phyloP scores from a whole-genome alignment of 2,797 vertebrate species.

The Zenarchopterus dispar region DNA sequence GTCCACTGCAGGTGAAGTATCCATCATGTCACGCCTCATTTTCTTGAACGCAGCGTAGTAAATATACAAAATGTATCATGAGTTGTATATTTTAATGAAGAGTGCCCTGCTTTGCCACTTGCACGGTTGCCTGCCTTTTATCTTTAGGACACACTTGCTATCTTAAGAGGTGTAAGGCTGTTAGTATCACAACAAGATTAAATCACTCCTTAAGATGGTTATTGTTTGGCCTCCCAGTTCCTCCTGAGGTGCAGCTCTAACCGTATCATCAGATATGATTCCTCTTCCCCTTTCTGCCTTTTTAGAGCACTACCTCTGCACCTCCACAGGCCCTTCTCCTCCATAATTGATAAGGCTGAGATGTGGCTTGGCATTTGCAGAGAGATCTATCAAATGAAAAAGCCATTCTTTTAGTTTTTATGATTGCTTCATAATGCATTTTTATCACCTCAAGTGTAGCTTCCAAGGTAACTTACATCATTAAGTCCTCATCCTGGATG shows the following conservation, averaged over 20 bases:
- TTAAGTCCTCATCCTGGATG: conserved; percentile 53
- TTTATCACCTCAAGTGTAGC: conserved; percentile 55
- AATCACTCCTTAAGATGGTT: conserved; percentile 42
- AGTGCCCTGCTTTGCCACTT: too few relatives aligned
- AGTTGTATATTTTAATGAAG: too few relatives aligned
- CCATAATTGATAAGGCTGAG: conserved; percentile 76
- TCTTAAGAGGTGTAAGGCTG: conserved; percentile 23
- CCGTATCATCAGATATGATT: conserved; percentile 57
- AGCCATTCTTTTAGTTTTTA: conserved; percentile 70
- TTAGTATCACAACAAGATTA: conserved; percentile 36
- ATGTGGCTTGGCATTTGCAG: conserved; percentile 74
- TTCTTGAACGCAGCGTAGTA: not conserved
- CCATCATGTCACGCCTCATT: not conserved
- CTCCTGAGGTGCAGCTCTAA: conserved; percentile 47
- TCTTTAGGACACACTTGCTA: conserved; percentile 5
- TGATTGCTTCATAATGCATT: conserved; percentile 51
- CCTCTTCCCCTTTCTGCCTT: conserved; percentile 52
- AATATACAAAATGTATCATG: too few relatives aligned
- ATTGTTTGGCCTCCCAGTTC: conserved; percentile 50
- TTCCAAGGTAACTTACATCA: conserved; percentile 73
- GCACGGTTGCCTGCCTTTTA: not conserved
- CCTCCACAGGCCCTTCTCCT: conserved; percentile 62
- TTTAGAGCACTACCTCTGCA: conserved; percentile 40
- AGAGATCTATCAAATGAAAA: conserved; percentile 62
- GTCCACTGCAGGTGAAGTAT: conserved; percentile 94